Evolutionary conservation across 2,888 invertebrate species (phyloP).

Genomic region (Macrophya annulata): DNA sequence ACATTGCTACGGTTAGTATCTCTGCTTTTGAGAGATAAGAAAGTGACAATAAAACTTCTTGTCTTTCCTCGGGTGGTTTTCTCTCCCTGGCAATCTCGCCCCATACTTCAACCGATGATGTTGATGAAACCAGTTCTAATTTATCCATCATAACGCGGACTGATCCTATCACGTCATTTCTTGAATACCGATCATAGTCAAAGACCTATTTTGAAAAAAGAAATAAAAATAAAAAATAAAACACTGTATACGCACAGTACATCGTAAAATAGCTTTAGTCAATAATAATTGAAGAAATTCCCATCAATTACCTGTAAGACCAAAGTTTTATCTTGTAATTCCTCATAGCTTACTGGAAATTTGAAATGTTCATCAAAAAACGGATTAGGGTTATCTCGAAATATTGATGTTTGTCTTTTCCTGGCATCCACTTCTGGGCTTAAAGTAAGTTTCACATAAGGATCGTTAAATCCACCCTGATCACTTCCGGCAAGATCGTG

Average conservation of each 20-base stretch:
- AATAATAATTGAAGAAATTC: background rate
- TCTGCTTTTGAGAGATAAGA: slow-evolving; percentile 95
- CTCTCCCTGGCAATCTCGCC: slow-evolving; percentile 92
- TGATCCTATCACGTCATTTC: slow-evolving; percentile 94
- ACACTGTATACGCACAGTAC: background rate
- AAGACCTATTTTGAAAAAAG: slow-evolving; percentile 80
- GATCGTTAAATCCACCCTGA: slow-evolving; percentile 94
- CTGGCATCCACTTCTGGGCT: slow-evolving; percentile 93
- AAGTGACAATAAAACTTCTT: slow-evolving; percentile 91
- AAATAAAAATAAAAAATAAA: slow-evolving; percentile 14
- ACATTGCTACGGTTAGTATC: slow-evolving; percentile 90
- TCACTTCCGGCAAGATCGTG: slow-evolving; percentile 92
- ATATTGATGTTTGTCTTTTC: slow-evolving; percentile 92
- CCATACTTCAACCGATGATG: slow-evolving; percentile 91
- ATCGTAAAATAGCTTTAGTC: background rate
- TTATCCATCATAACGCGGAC: slow-evolving; percentile 89
- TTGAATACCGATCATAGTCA: slow-evolving; percentile 88
- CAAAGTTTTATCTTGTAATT: slow-evolving; percentile 89
- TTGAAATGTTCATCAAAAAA: slow-evolving; percentile 96
- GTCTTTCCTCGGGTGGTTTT: slow-evolving; percentile 90
- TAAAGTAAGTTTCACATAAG: slow-evolving; percentile 90
- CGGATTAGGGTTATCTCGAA: slow-evolving; percentile 92
- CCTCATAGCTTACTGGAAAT: slow-evolving; percentile 95
- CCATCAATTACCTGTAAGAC: slow-evolving; percentile 84
- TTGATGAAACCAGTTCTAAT: slow-evolving; percentile 89